Percentiles rank a stretch among this genome's conserved stretches.
These are phyloP conservation scores for Poeciliopsis turneri DNA, from an alignment of 2,797 vertebrate genomes.

Conservation along the genomic window DNA sequence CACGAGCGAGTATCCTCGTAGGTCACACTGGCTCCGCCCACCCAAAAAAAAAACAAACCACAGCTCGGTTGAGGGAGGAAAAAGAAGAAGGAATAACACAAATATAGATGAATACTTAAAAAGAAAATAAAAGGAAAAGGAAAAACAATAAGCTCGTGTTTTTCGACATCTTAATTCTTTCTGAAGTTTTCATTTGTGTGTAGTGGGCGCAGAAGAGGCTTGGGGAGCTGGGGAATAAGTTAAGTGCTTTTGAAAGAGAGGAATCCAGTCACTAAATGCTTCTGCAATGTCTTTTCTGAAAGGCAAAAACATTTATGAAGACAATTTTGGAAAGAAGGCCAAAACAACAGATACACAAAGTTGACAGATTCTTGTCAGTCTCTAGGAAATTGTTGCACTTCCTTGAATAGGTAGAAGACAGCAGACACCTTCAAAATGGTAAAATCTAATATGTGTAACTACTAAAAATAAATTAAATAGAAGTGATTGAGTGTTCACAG, in stretches of 20 bases:
- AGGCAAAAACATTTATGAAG: background rate
- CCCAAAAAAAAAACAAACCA: background rate
- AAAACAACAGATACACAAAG: background rate
- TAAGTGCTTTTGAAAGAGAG: background rate
- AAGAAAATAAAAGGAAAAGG: background rate
- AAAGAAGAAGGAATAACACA: background rate
- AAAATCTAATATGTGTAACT: background rate
- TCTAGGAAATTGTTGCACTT: background rate
- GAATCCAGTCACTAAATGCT: background rate
- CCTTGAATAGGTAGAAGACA: background rate
- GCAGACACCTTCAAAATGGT: background rate
- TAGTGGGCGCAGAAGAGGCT: background rate
- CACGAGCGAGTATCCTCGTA: constrained; percentile 31
- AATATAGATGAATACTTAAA: background rate
- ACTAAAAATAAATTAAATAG: background rate
- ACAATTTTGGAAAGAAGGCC: background rate
- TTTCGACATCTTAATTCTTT: background rate
- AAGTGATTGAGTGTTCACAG: background rate
- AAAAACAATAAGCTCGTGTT: background rate
- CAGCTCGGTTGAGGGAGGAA: background rate
- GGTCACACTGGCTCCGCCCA: background rate
- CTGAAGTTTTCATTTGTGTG: background rate
- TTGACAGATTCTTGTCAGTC: background rate
- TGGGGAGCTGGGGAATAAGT: background rate
- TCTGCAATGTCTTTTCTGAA: background rate